Evolutionary conservation across 1,140 invertebrate species (phyloP).

Genomic region (Bicyclus anynana): DNA sequence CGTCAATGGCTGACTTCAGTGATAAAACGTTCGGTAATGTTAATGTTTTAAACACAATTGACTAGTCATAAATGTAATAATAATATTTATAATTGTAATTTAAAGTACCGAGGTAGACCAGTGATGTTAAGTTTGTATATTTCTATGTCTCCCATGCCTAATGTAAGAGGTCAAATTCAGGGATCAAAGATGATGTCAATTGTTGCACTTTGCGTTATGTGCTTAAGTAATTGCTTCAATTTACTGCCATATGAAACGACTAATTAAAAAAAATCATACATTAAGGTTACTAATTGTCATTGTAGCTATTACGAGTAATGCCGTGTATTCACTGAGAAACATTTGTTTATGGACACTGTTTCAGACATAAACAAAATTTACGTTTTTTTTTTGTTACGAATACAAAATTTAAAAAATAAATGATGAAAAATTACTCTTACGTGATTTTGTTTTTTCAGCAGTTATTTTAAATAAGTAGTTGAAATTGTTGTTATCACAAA

Average conservation of each 20-base stretch:
- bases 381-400: too few relatives aligned
- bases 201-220: slow-evolving; percentile 9
- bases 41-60: slow-evolving; percentile 14
- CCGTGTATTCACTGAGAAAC: too few relatives aligned
- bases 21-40: slow-evolving; percentile 8
- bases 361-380: too few relatives aligned
- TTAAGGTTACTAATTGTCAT: too few relatives aligned
- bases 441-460: too few relatives aligned
- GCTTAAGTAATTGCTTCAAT: slow-evolving; percentile 10
- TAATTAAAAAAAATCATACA: not conserved
- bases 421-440: too few relatives aligned
- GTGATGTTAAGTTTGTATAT: not conserved
- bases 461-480: too few relatives aligned
- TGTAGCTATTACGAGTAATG: too few relatives aligned
- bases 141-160: not conserved
- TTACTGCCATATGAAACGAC: slow-evolving; percentile 16
- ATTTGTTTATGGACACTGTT: too few relatives aligned
- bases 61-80: slow-evolving; percentile 18
- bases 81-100: slow-evolving; percentile 7
- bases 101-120: not conserved
- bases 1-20: not conserved
- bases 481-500: too few relatives aligned
- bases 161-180: slow-evolving; percentile 6
- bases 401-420: too few relatives aligned
- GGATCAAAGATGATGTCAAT: slow-evolving; percentile 16